Conservation (phyloP, 2,888 invertebrate genomes). For the Brachycybe producta region DNA sequence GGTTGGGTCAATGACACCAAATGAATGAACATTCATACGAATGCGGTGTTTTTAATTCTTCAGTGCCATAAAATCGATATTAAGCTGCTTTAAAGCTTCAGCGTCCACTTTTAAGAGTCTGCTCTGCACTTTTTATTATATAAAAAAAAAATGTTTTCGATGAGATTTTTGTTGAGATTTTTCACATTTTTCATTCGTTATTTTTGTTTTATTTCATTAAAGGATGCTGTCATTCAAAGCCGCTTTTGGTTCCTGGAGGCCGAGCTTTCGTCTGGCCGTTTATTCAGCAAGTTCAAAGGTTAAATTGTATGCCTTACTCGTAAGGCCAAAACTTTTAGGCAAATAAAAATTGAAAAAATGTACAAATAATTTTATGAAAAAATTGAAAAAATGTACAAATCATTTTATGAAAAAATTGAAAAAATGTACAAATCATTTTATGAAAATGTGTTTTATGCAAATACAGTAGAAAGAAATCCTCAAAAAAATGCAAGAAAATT, state of each 20-base stretch:
- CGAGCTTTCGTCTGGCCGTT: conserved; percentile 95
- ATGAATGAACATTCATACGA: too few relatives aligned
- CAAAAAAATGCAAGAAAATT: too few relatives aligned
- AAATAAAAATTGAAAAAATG: too few relatives aligned
- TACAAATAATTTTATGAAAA: background rate
- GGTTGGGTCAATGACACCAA: too few relatives aligned
- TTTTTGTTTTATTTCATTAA: conserved; percentile 25
- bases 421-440: background rate
- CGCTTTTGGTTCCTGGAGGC: conserved; percentile 85
- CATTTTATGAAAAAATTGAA: background rate
- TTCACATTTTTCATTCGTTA: background rate
- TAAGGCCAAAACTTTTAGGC: background rate
- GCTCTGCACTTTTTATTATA: conserved; percentile 7
- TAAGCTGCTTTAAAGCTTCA: too few relatives aligned
- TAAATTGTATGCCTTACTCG: conserved; percentile 18
- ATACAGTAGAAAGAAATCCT: too few relatives aligned
- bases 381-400: background rate
- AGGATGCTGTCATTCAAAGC: conserved; percentile 94
- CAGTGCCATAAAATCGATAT: too few relatives aligned
- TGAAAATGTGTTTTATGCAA: too few relatives aligned
- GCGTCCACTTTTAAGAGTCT: too few relatives aligned
- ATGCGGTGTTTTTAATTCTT: too few relatives aligned
- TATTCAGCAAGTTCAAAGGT: conserved; percentile 46
- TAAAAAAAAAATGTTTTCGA: background rate
- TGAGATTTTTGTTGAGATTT: background rate